phyloP scores from a whole-genome alignment of 64 coral and sea anemone genomes.

The Dendrophyllia cribrosa region DNA sequence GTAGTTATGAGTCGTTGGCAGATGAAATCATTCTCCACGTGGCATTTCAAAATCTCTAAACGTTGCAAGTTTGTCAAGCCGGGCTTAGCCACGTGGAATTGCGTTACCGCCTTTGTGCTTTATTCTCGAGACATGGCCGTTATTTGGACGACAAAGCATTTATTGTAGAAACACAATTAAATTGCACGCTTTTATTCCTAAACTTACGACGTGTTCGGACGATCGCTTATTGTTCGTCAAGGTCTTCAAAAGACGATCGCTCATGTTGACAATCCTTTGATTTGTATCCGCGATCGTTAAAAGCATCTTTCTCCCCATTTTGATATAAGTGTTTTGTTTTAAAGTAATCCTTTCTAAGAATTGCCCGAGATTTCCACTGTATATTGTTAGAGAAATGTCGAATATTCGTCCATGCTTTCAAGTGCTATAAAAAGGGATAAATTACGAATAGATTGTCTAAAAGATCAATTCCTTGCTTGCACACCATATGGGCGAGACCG shows the following conservation, averaged over 20 bases:
- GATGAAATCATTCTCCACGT: slow-evolving; percentile 54
- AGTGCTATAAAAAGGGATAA: background rate
- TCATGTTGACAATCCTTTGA: slow-evolving; percentile 21
- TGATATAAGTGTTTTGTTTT: background rate
- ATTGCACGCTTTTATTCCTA: slow-evolving; percentile 37
- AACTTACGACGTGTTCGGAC: slow-evolving; percentile 29
- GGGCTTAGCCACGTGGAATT: slow-evolving; percentile 30
- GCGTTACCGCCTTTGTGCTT: background rate
- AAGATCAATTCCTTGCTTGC: background rate
- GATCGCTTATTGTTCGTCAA: background rate
- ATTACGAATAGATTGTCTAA: background rate
- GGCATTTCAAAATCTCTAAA: slow-evolving; percentile 32
- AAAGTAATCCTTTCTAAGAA: background rate
- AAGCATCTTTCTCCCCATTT: background rate
- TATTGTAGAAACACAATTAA: slow-evolving; percentile 28
- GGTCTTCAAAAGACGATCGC: slow-evolving; percentile 40
- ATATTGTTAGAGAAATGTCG: background rate
- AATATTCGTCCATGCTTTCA: background rate
- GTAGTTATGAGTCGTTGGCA: slow-evolving; percentile 36
- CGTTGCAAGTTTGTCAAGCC: slow-evolving; percentile 36
- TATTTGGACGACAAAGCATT: background rate
- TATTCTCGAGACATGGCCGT: slow-evolving; percentile 2
- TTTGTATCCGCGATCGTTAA: background rate
- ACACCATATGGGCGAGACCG: background rate
- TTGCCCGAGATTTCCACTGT: background rate